Evolutionary conservation across 2,888 invertebrate species (phyloP).

Genomic region (Aspidapion aeneum): DNA sequence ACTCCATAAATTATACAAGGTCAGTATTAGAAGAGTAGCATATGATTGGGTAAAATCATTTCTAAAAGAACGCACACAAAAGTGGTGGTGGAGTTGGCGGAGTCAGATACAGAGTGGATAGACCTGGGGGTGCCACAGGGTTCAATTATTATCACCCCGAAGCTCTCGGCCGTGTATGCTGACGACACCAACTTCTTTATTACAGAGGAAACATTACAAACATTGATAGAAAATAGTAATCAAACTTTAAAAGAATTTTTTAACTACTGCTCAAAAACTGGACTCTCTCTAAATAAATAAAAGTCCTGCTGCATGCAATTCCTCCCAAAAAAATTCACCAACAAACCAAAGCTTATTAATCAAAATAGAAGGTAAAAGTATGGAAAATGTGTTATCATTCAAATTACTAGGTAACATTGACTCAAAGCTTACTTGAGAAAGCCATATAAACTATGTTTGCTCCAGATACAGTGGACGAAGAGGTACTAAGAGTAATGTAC

Average conservation of each 20-base stretch:
- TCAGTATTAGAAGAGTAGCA: neutral
- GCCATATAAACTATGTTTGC: neutral
- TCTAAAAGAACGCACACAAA: neutral
- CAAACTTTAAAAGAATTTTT: neutral
- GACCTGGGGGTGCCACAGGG: neutral
- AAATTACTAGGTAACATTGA: neutral
- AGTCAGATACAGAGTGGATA: neutral
- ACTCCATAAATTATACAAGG: neutral
- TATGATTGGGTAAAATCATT: neutral
- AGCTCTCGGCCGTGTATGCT: neutral
- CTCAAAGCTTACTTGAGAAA: neutral
- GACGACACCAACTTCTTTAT: neutral
- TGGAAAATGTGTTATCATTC: neutral
- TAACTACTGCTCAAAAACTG: neutral
- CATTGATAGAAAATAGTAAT: neutral
- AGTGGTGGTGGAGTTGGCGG: neutral
- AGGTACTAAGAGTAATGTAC: neutral
- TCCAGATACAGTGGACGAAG: neutral
- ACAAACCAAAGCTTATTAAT: neutral
- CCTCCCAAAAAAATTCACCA: neutral
- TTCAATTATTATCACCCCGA: neutral
- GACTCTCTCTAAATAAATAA: neutral
- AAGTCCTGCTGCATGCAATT: neutral
- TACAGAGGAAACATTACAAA: neutral
- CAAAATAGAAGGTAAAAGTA: neutral